Conservation (phyloP, 1,140 invertebrate genomes). For the Drosophila carrolli region DNA sequence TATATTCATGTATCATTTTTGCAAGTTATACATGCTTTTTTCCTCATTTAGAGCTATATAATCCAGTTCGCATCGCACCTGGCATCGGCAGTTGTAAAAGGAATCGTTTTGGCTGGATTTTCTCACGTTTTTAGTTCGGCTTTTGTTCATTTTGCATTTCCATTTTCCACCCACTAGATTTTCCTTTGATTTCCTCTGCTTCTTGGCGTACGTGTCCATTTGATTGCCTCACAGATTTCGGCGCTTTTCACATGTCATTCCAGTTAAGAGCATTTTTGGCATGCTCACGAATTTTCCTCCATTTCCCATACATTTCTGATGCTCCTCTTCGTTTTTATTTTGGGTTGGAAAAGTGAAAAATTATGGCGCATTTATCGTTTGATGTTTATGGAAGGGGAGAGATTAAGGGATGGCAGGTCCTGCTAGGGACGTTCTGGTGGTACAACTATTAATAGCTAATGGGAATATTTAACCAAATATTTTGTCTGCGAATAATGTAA, state of each 20-base stretch:
- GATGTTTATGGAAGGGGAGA: background rate
- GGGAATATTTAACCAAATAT: no score
- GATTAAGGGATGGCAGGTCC: background rate
- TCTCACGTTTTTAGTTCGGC: constrained; percentile 42
- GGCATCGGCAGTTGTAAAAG: constrained; percentile 16
- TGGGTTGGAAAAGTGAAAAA: constrained; percentile 59
- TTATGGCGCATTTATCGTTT: constrained; percentile 43
- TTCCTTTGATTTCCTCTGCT: constrained; percentile 42
- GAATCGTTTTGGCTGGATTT: constrained; percentile 34
- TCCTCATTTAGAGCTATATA: constrained; percentile 8
- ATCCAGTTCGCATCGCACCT: constrained; percentile 29
- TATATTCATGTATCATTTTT: constrained; percentile 34
- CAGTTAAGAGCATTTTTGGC: constrained; percentile 81
- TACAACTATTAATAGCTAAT: background rate
- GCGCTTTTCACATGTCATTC: constrained; percentile 79
- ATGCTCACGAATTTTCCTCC: constrained; percentile 63
- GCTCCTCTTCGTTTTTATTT: constrained; percentile 20
- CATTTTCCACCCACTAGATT: constrained; percentile 51
- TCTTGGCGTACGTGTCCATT: constrained; percentile 70
- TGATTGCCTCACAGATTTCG: constrained; percentile 78
- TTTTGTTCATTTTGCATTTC: constrained; percentile 44
- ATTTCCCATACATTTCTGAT: constrained; percentile 1
- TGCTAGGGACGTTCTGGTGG: constrained; percentile 11
- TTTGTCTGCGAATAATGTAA: no score
- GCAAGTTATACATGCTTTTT: constrained; percentile 21